Conservation (phyloP, 2,888 invertebrate genomes). For the Zygaena filipendulae region DNA sequence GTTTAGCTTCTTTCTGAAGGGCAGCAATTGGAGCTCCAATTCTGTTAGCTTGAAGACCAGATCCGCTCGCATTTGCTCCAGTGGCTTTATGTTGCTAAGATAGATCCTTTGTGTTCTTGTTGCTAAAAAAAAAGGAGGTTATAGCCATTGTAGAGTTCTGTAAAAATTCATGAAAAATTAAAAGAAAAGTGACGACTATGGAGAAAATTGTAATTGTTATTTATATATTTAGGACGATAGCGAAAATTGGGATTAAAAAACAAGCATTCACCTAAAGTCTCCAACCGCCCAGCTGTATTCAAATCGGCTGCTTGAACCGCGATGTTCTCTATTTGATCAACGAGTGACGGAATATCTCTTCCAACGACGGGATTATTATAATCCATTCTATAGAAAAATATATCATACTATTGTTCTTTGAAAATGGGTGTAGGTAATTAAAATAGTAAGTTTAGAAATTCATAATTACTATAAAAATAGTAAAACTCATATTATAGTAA, state of each 20-base stretch:
- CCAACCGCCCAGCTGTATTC: constrained; percentile 76
- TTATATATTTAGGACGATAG: too few relatives aligned
- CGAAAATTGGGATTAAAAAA: too few relatives aligned
- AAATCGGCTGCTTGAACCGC: constrained; percentile 77
- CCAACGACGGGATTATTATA: constrained; percentile 71
- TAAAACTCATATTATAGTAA: too few relatives aligned
- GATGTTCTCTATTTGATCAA: constrained; percentile 74
- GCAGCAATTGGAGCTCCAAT: constrained; percentile 77
- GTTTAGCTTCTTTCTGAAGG: constrained; percentile 77
- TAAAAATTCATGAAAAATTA: background rate
- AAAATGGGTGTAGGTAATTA: too few relatives aligned
- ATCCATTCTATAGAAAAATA: constrained; percentile 40
- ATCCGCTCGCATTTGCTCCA: constrained; percentile 76
- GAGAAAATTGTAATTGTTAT: too few relatives aligned
- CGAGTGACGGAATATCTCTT: constrained; percentile 72
- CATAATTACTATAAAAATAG: too few relatives aligned
- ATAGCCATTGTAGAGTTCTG: background rate
- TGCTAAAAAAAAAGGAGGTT: constrained; percentile 41
- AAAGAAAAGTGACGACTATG: too few relatives aligned
- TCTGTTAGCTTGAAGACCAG: constrained; percentile 81
- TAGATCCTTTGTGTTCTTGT: constrained; percentile 73
- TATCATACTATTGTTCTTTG: background rate
- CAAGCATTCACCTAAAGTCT: constrained; percentile 69
- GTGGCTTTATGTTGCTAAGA: constrained; percentile 71
- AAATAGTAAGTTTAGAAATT: too few relatives aligned